Percentiles rank a stretch among this genome's conserved stretches.
phyloP scores from a whole-genome alignment of 2,113 vertebrate species.

The Solea solea region DNA sequence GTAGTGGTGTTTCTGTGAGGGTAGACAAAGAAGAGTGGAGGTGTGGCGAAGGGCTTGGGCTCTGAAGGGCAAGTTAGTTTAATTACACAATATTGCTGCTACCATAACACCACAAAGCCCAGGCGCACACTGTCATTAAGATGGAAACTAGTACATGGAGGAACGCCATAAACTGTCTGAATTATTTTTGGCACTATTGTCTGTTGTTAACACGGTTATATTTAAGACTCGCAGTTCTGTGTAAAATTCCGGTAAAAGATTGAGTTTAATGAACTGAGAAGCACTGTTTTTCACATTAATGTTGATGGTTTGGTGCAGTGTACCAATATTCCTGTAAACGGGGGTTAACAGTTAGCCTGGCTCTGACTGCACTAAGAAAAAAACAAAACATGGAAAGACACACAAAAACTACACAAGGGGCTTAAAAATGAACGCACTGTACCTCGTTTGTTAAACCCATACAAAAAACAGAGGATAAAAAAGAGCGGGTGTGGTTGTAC shows the following conservation, averaged over 20 bases:
- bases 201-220: slow-evolving; percentile 61
- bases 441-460: too few species aligned
- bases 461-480: background rate
- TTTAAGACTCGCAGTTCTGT: slow-evolving; percentile 42
- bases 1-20: slow-evolving; percentile 52
- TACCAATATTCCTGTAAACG: background rate
- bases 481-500: background rate
- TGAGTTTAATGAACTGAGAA: slow-evolving; percentile 21
- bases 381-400: background rate
- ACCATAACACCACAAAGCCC: slow-evolving; percentile 69
- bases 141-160: slow-evolving; percentile 37
- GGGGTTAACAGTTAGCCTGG: too few species aligned
- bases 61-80: slow-evolving; percentile 63
- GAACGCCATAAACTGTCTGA: slow-evolving; percentile 50
- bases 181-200: slow-evolving; percentile 61
- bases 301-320: background rate
- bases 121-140: slow-evolving; percentile 72
- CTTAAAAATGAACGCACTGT: too few species aligned
- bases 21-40: slow-evolving; percentile 53
- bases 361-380: background rate
- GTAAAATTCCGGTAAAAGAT: slow-evolving; percentile 35
- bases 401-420: too few species aligned
- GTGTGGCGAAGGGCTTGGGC: slow-evolving; percentile 47
- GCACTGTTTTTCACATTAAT: background rate
- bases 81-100: slow-evolving; percentile 73